Percentiles rank a stretch among this genome's conserved stretches.
Conservation (phyloP, 2,888 invertebrate genomes). For the Anaspis maculata region DNA sequence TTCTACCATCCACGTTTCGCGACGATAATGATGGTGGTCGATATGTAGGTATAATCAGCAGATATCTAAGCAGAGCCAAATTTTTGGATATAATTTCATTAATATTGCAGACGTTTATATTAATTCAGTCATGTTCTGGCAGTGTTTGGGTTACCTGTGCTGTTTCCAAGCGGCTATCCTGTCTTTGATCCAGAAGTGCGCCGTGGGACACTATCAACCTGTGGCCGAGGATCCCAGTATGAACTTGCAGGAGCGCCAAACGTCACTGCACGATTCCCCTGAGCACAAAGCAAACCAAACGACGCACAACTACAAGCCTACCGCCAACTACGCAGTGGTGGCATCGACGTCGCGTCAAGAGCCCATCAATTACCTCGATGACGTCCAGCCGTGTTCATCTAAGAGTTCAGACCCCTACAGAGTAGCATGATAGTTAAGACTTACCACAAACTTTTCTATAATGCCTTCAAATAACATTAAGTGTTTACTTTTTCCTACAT, state of each 20-base stretch:
- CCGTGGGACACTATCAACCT: conserved; percentile 50
- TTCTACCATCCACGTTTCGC: no score
- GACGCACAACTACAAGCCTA: conserved; percentile 41
- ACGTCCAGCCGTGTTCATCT: conserved; percentile 44
- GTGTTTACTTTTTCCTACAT: conserved; percentile 5
- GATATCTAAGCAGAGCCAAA: no score
- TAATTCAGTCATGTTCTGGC: conserved; percentile 3
- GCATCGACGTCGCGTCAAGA: conserved; percentile 48
- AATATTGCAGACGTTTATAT: no score
- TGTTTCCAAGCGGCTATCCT: conserved; percentile 52
- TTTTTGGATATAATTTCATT: no score
- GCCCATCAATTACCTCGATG: conserved; percentile 37
- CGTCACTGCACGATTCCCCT: conserved; percentile 33
- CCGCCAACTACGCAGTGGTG: conserved; percentile 33
- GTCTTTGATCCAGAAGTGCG: conserved; percentile 51
- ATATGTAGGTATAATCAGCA: no score
- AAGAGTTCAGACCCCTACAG: conserved; percentile 39
- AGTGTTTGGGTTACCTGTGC: conserved; percentile 56
- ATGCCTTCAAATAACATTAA: conserved; percentile 10
- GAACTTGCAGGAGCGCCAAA: conserved; percentile 43
- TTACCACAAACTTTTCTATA: conserved; percentile 8
- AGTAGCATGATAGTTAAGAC: conserved; percentile 36
- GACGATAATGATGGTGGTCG: no score
- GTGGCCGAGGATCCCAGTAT: conserved; percentile 56
- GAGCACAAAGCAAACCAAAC: conserved; percentile 38